Conservation (phyloP, 2,888 invertebrate species). For the Cactoblastis cactorum region DNA sequence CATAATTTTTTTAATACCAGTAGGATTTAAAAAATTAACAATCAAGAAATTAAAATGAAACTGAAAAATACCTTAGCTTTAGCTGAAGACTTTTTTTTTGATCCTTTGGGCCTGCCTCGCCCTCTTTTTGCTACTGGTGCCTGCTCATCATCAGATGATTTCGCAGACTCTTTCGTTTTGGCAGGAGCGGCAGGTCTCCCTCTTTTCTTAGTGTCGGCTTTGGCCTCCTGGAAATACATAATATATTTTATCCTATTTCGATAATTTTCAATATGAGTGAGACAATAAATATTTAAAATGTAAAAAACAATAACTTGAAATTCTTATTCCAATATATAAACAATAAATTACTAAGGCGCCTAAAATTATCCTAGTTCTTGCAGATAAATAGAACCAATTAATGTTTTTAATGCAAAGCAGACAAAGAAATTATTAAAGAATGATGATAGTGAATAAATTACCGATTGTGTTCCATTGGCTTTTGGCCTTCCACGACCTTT, state of each 20-base stretch:
- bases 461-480: slow-evolving; percentile 72
- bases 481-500: slow-evolving; percentile 76
- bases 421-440: background rate
- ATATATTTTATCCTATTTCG: too few relatives aligned
- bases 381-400: too few relatives aligned
- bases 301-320: too few relatives aligned
- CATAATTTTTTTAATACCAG: background rate
- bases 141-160: slow-evolving; percentile 75
- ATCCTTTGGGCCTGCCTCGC: slow-evolving; percentile 76
- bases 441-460: slow-evolving; percentile 22
- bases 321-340: too few relatives aligned
- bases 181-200: slow-evolving; percentile 63
- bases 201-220: slow-evolving; percentile 70
- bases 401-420: background rate
- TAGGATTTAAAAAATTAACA: too few relatives aligned
- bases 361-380: too few relatives aligned
- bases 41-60: background rate
- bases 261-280: too few relatives aligned
- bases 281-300: too few relatives aligned
- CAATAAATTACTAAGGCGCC: too few relatives aligned
- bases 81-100: slow-evolving; percentile 70
- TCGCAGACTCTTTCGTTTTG: slow-evolving; percentile 75
- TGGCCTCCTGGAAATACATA: slow-evolving; percentile 60
- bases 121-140: slow-evolving; percentile 77
- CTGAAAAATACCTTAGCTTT: slow-evolving; percentile 60